Conservation (phyloP, 2,113 vertebrate genomes). For the Stomatorhinus ivindoensis region DNA sequence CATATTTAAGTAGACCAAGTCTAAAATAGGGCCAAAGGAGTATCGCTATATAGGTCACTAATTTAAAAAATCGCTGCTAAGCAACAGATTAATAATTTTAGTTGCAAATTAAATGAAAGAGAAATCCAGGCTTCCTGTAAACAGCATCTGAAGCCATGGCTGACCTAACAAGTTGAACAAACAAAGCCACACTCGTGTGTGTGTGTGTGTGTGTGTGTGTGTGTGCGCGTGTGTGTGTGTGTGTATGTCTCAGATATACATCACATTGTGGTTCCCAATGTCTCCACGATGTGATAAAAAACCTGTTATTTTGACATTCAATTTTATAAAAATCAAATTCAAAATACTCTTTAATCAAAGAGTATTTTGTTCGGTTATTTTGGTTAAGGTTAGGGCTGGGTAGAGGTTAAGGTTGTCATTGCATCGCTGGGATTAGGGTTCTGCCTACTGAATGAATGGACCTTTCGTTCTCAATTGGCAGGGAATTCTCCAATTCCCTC, state of each 20-base stretch:
- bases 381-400: background rate
- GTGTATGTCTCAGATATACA: background rate
- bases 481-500: background rate
- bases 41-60: background rate
- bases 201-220: background rate
- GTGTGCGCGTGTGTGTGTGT: background rate
- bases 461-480: background rate
- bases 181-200: background rate
- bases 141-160: background rate
- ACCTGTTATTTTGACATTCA: background rate
- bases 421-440: background rate
- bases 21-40: background rate
- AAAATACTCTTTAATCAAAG: too few relatives aligned
- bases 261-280: background rate
- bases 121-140: background rate
- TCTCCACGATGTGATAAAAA: background rate
- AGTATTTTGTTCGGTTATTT: background rate
- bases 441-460: background rate
- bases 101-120: background rate
- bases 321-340: too few relatives aligned
- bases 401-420: background rate
- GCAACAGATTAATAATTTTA: background rate
- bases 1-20: background rate
- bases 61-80: background rate
- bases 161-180: background rate